Conservation (phyloP, 2,888 invertebrate genomes). For the Saturnia pavonia region DNA sequence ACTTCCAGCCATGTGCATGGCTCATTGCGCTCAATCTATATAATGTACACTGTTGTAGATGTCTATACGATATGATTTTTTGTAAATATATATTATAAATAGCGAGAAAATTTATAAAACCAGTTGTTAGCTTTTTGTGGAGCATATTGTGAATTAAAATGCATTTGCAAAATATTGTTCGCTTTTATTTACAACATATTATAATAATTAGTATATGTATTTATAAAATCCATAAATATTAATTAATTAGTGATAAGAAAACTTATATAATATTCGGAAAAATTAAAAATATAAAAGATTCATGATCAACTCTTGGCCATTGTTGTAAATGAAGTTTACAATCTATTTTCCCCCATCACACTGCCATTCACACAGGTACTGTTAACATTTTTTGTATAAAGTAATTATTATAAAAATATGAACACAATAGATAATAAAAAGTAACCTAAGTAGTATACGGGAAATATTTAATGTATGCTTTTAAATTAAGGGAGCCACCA, state of each 20-base stretch:
- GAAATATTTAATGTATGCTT: neutral
- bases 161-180: slow-evolving; percentile 66
- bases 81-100: slow-evolving; percentile 63
- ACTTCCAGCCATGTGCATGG: neutral
- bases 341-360: neutral
- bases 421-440: neutral
- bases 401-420: neutral
- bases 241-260: neutral
- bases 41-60: slow-evolving; percentile 30
- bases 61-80: slow-evolving; percentile 42
- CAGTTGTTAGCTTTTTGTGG: slow-evolving; percentile 79
- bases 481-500: neutral
- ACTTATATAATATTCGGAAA: too few species aligned
- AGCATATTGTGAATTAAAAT: slow-evolving; percentile 77
- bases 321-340: neutral
- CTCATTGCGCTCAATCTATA: neutral
- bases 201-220: slow-evolving; percentile 19
- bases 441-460: neutral
- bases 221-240: slow-evolving; percentile 3
- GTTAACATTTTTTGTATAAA: neutral
- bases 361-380: neutral
- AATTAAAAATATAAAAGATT: neutral
- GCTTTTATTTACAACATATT: slow-evolving; percentile 51
- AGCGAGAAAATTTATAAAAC: slow-evolving; percentile 69
- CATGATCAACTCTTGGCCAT: neutral